Base-by-base conservation (phyloP, 2,113 vertebrate species). In the Bufo gargarizans region DNA sequence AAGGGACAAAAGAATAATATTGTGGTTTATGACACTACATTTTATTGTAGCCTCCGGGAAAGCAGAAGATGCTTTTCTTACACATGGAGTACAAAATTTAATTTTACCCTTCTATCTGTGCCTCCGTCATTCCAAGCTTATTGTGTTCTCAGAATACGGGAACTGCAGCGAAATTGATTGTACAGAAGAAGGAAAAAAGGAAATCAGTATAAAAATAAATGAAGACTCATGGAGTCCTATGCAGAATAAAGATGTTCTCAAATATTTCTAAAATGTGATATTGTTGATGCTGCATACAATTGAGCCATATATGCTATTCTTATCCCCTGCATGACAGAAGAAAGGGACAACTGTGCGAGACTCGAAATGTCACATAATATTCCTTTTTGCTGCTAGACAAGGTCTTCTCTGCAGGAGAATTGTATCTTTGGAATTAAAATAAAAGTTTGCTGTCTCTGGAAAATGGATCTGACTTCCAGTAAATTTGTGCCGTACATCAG, bases 351-450 rank as follows among this genome's bases (percentile, higher is more conserved):
- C 79, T 43, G 63, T 80, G 49, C 86, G 20, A 58, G 72, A 14
- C 86, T 69, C 22, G 47, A 87, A 87, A 87, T 87, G 86, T 87
- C 86, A 87, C 86, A 71, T 72, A 58, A 33, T 59, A 58, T 81
- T 58, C 86, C 77, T 43, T 22, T 61, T 87, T 33, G 72, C 47
- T 47, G 55, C 65, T 56, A 55, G 55, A 63, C 65, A 69, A 69
- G 47, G 61, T 59, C 77, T 72, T 56, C 86, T 43, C 53, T 56
- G 86, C 77, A 72, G 50, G 65, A 87, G 17, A 55, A 81, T 49
- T 11, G 20, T 56, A 87, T 81, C 56, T 67, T 81, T 87, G 71
- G 86, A 80, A 71, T 82, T 65, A 65, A 82, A 82, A 82, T 82
- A 82, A 65, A 47, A 63, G 13, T 47, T 65, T 63, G 7, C 11